Base-by-base conservation (phyloP, 2,888 invertebrate species). In the Syritta pipiens region DNA sequence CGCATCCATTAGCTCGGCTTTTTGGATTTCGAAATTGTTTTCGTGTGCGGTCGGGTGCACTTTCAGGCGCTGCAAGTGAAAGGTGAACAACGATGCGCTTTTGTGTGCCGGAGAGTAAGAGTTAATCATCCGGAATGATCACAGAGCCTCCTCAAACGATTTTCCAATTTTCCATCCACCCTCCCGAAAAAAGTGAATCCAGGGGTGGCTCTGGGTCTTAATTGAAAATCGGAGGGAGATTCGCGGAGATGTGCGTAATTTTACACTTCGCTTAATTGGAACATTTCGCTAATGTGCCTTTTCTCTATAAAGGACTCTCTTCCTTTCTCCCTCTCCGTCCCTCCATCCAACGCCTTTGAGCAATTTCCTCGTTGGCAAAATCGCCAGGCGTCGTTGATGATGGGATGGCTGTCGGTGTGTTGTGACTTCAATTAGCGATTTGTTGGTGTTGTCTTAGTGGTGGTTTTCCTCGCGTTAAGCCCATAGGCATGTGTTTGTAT, bases 121-220 rank as follows among this genome's bases (percentile, higher is more conserved):
- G 60, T 67, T 67, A 79, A 79, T 79, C 77, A 79, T 55, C 32
- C 59, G 65, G 67, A 79, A 79, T 79, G 67, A 79, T 67, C 35
- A 55, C 46, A 32, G 20, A 32, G 44, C 22, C 20, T n/a, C 9
- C 40, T 26, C 22, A 65, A 48, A 57, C 32, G 24, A 57, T 72
- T 72, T 72, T 1, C 32, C 19, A 32, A 44, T 12, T n/a, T 28
- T 30, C 5, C 30, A 6, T 1, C 26, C 19, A 32, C 42, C 30
- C 42, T 53, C 26, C 35, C 65, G 7, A 22, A 20, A 3, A 26
- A 9, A n/a, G 30, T 22, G 26, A n/a, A n/a, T 26, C 37, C 35
- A 20, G 26, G 22, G 46, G 5, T 1, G 35, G 9, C 17, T 14
- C 37, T 42, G 20, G 12, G 17, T 20, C 20, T 20, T 60, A 40